Base-by-base conservation (phyloP, 2,113 vertebrate species). In the Rhadina sibilatrix region DNA sequence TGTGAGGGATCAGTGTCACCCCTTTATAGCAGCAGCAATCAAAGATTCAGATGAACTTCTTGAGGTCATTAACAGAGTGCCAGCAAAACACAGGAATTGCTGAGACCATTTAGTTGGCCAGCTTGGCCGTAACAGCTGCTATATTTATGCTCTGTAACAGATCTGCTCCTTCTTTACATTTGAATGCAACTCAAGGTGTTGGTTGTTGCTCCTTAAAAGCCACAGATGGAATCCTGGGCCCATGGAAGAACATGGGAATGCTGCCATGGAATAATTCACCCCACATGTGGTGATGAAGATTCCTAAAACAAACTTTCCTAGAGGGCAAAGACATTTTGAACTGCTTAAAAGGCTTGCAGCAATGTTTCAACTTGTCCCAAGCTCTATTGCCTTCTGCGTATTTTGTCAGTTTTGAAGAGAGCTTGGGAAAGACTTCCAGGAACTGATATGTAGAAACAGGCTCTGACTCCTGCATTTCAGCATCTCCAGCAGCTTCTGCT, bases 371-470 rank as follows among this genome's bases (percentile, higher is more conserved):
- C 72, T 96, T 94, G 76, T 93, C 85, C 71, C 76, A 92, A 64
- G 85, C n/a, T 71, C 85, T 83, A 50, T 12, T 90, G 70, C 68
- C 47, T 94, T 90, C 84, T 93, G 86, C 88, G 69, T 92, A 57
- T 89, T 95, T 94, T 94, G 69, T 84, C 64, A 61, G 53, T 79
- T 90, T 56, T 68, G 56, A 89, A 76, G 69, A 82, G 31, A 75
- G 69, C 88, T 92, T 92, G 86, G 57, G 83, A 89, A 97, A 84
- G 86, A 57, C 80, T 92, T 96, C 83, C 83, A 95, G 89, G 86
- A 95, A 84, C 93, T 75, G 76, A 75, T 94, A 84, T 25, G 38
- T 47, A 59, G 92, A 78, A 81, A 46, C 93, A 94, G 79, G 83
- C 85, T 71, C 82, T 33, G 76, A 44, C 46, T 94, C 52, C 56